These are phyloP conservation scores for Hydrotaea diabolus DNA, from an alignment of 2,888 invertebrate genomes.

Conservation along the genomic window DNA sequence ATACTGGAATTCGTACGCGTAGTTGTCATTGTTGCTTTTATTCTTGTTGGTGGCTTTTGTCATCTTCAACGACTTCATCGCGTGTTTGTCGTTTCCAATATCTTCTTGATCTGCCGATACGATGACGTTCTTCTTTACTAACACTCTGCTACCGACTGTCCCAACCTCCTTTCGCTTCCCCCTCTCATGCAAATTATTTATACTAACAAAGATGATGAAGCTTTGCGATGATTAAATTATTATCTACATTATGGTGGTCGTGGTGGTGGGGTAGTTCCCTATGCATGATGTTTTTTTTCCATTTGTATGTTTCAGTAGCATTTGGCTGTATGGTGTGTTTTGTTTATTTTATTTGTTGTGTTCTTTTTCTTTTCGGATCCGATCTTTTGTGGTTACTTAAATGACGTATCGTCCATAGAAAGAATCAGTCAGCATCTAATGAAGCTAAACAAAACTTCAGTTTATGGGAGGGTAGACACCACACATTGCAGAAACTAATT, in stretches of 20 bases:
- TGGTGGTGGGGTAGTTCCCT: too few species aligned
- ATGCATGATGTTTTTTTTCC: background rate
- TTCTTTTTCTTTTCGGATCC: background rate
- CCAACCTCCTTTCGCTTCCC: background rate
- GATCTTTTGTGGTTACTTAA: background rate
- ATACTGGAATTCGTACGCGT: slow-evolving; percentile 1
- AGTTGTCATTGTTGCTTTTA: slow-evolving; percentile 19
- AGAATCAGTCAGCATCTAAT: background rate
- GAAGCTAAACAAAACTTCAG: background rate
- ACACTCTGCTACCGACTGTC: background rate
- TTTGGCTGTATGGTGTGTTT: background rate
- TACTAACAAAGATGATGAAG: slow-evolving; percentile 8
- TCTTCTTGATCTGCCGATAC: background rate
- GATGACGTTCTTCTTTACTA: background rate
- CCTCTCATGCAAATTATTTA: background rate
- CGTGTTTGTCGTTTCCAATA: background rate
- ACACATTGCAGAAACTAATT: background rate
- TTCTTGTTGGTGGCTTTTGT: background rate
- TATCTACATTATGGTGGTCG: background rate
- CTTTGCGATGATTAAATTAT: slow-evolving; percentile 5
- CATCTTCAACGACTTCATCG: slow-evolving; percentile 22
- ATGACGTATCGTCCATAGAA: background rate
- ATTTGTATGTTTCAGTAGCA: background rate
- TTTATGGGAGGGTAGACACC: background rate
- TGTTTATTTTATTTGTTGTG: background rate